Evolutionary conservation across 1,140 invertebrate genomes (phyloP), one percentile per base, ranked within the genome.

Genomic region (Halyomorpha halys): DNA sequence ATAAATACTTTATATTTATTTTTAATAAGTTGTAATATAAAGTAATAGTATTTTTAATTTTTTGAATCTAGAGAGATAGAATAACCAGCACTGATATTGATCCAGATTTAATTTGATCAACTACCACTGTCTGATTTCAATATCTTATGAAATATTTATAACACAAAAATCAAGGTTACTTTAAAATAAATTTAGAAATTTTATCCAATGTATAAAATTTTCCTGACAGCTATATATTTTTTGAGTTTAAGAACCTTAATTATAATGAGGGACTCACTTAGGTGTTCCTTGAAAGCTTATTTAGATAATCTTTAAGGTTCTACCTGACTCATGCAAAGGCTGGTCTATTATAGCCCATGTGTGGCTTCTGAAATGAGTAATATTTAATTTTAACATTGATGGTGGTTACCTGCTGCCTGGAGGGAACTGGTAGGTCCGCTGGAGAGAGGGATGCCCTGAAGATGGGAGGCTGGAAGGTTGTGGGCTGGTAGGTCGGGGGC

Each of bases 321-420:
- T 9, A 23, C 16, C 51, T 11, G 9, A 18, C 11, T 9, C 11
- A 13, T 9, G 21, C 11, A 9, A 18, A 23, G 16, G 9, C 51
- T 23, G 21, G 11, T 13, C 16, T 18, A 18, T 54, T 18, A 13
- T 9, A 13, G 9, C 51, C 9, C 11, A 13, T 13, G 11, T 23
- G 8, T 54, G 23, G 14, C n/a, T n/a, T n/a, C n/a, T 11, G n/a
- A 13, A 11, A 45, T 45, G 44, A 45, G n/a, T 45, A 45, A 34
- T 6, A 23, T 23, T 21, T 47, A 54, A n/a, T 14, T 19, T 44
- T 62, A 14, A 39, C 23, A 21, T 23, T 39, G 23, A n/a, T 30
- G 3, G 25, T 34, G 2, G 21, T 30, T 54, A 63, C 65, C 62
- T 63, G 65, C 25, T 64, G 61, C 21, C 62, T 66, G 9, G 44